Evolutionary conservation across 2,888 invertebrate species (phyloP), one percentile per base, ranked within the genome.

Genomic region (Xanthorhoe spadicearia): DNA sequence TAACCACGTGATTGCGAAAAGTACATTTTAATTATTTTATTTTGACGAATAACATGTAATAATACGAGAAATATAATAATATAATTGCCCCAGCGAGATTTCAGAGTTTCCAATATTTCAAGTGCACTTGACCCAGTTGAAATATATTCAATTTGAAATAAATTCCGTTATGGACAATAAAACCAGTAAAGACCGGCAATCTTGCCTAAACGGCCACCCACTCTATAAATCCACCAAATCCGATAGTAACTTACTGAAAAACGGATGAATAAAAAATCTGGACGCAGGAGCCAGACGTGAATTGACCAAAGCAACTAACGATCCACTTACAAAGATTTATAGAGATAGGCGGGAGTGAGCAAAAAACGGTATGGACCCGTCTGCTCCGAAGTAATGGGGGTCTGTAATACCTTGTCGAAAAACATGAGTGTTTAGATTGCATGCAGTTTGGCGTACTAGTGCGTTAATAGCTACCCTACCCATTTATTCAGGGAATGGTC

Each of bases 241-340:
- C 73, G 73, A 74, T 74, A 77, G 70, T 74, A 73, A 77, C 73
- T 77, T 76, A 77, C 74, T 74, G 72, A 76, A 81, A 81, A 79
- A 82, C 77, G 77, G 73, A 75, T 78, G 77, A 82, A 85, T 83
- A 84, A 84, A 86, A 86, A 86, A 86, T 83, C 82, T 80, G 75
- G 71, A 80, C 76, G 75, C 76, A 74, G 77, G 79, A 79, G 77
- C 78, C 77, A 81, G 83, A 84, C 83, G 80, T 76, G 84, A 83
- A 87, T 85, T 85, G 87, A 85, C 84, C 83, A 84, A 82, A 80
- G 79, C 80, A 83, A 89, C 86, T 88, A 89, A 89, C 86, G 89
- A 86, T 85, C 81, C 84, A 86, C 88, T 89, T 87, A 84, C 81
- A 75, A 83, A 86, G 89, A 89, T 89, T 88, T 89, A 89, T 89